Percentiles rank a stretch among this genome's conserved stretches.
These are phyloP conservation scores for Etheostoma nigrum DNA, from an alignment of 2,797 vertebrate species.

Conservation along the genomic window DNA sequence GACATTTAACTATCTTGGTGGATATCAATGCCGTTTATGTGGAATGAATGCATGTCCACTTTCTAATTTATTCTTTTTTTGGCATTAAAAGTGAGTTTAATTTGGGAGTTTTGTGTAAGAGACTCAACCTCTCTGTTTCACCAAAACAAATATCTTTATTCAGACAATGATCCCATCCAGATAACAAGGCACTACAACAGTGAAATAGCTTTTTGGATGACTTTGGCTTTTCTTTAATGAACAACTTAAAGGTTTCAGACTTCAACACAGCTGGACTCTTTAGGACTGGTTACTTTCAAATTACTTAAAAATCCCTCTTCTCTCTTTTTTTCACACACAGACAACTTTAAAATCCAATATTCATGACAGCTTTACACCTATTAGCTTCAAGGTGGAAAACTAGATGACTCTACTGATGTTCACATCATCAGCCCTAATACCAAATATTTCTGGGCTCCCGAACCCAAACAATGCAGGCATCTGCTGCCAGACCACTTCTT, in stretches of 20 bases:
- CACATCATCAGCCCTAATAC: slow-evolving; percentile 57
- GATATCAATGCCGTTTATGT: not conserved
- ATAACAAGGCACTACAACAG: not conserved
- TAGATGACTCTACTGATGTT: slow-evolving; percentile 44
- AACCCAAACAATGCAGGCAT: slow-evolving; percentile 75
- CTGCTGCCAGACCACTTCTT: slow-evolving; percentile 61
- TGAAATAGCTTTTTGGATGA: slow-evolving; percentile 5
- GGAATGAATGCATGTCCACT: not conserved
- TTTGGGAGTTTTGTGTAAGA: not conserved
- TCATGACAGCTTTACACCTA: slow-evolving; percentile 47
- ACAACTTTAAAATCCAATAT: slow-evolving; percentile 44
- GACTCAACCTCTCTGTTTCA: slow-evolving; percentile 4
- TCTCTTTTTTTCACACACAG: not conserved
- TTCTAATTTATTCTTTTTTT: not conserved
- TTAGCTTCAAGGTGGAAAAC: slow-evolving; percentile 62
- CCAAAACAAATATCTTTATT: not conserved
- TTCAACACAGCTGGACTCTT: not conserved
- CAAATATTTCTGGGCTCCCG: slow-evolving; percentile 70
- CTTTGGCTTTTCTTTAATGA: slow-evolving; percentile 19
- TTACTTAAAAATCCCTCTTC: slow-evolving; percentile 11
- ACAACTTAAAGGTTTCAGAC: not conserved
- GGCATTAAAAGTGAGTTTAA: not conserved
- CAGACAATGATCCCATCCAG: not conserved
- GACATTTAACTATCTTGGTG: not conserved
- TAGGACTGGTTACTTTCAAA: slow-evolving; percentile 13